Evolutionary conservation across 1,140 invertebrate species (phyloP).

Genomic region (Papilio polyxenes): DNA sequence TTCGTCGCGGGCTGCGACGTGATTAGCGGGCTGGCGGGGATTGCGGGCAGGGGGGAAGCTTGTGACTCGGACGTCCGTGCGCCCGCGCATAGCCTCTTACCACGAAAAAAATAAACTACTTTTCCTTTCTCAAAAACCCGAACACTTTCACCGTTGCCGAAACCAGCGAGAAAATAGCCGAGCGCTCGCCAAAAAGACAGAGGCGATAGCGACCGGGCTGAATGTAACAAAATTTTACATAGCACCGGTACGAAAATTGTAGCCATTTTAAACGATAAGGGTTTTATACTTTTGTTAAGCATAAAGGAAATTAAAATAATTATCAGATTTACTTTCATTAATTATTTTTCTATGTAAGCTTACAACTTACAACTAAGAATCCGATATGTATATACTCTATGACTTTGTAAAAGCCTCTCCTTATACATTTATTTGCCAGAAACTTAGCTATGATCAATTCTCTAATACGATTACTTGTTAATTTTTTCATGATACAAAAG

Average conservation of each 20-base stretch:
- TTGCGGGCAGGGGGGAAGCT: slow-evolving; percentile 20
- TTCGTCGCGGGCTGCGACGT: slow-evolving; percentile 49
- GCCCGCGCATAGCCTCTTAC: slow-evolving; percentile 58
- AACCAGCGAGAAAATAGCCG: slow-evolving; percentile 55
- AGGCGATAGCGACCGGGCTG: slow-evolving; percentile 1
- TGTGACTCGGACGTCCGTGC: slow-evolving; percentile 34
- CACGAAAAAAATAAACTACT: slow-evolving; percentile 73
- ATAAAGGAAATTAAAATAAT: not conserved
- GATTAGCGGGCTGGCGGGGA: slow-evolving; percentile 37
- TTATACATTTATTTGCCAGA: no score
- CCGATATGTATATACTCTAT: no score
- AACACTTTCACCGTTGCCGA: slow-evolving; percentile 73
- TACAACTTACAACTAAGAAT: not conserved
- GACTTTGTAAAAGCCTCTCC: no score
- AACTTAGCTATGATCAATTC: no score
- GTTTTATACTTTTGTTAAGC: not conserved
- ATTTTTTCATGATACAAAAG: no score
- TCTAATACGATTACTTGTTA: no score
- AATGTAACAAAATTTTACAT: not conserved
- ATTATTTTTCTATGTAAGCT: not conserved
- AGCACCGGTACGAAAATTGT: not conserved
- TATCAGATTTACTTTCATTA: no score
- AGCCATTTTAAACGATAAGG: not conserved
- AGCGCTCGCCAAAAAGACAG: slow-evolving; percentile 31
- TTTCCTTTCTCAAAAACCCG: slow-evolving; percentile 78